Percentiles rank a stretch among this genome's conserved stretches.
phyloP scores from a whole-genome alignment of 2,888 invertebrate genomes.

The Stegana nigrithorax region DNA sequence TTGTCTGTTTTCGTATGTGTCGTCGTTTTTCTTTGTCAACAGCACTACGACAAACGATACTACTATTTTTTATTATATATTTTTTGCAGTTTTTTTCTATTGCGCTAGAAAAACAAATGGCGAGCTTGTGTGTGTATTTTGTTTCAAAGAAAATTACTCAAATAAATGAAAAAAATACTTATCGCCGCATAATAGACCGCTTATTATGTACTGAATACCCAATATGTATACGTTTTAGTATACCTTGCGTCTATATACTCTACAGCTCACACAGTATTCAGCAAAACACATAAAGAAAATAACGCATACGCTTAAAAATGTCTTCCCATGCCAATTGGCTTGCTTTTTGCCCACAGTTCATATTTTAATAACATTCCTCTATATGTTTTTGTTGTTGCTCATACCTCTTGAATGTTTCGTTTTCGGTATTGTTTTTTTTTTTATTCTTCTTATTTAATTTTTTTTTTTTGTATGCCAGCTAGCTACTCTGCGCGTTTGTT shows the following conservation, averaged over 20 bases:
- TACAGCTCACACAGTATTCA: too few relatives aligned
- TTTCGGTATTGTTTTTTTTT: not conserved
- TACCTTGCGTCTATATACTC: too few relatives aligned
- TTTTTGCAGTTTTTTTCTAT: not conserved
- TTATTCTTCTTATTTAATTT: not conserved
- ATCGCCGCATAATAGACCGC: too few relatives aligned
- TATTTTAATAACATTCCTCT: slow-evolving; percentile 3
- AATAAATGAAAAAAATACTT: too few relatives aligned
- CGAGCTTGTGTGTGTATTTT: too few relatives aligned
- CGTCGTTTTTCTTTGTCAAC: not conserved
- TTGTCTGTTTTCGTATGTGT: not conserved
- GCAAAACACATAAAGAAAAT: too few relatives aligned
- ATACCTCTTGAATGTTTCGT: not conserved
- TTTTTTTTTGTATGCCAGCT: not conserved
- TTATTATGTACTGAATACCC: too few relatives aligned
- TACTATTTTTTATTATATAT: not conserved
- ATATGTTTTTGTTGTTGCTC: not conserved
- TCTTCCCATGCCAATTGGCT: not conserved
- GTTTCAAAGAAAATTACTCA: too few relatives aligned
- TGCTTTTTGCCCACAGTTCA: not conserved
- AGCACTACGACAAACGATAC: slow-evolving; percentile 4
- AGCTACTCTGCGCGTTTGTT: not conserved
- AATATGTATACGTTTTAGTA: too few relatives aligned
- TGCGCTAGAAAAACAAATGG: too few relatives aligned
- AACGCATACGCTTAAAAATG: too few relatives aligned